Evolutionary conservation across 2,113 vertebrate genomes (phyloP).

Genomic region (Callopanchax toddi): DNA sequence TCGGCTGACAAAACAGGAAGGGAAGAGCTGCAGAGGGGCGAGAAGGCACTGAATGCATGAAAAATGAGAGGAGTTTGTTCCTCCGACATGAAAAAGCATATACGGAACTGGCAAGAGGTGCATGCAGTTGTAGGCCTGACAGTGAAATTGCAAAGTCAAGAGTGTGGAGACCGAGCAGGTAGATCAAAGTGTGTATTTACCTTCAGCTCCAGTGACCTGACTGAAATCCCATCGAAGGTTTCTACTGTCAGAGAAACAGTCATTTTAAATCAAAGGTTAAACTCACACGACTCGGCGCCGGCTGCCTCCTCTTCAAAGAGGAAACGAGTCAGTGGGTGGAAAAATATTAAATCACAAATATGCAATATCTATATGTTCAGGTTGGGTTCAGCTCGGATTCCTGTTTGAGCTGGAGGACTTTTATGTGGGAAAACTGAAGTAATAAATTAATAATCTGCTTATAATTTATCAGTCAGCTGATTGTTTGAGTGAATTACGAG

Average conservation of each 20-base stretch:
- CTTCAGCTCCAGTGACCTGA: slow-evolving; percentile 49
- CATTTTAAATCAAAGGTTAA: slow-evolving; percentile 55
- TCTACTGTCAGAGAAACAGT: slow-evolving; percentile 32
- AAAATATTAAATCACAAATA: not conserved
- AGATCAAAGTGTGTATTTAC: slow-evolving; percentile 70
- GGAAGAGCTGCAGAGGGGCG: not conserved
- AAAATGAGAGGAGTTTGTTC: slow-evolving; percentile 29
- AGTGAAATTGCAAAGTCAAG: slow-evolving; percentile 47
- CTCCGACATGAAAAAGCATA: slow-evolving; percentile 35
- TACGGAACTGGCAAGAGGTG: slow-evolving; percentile 4
- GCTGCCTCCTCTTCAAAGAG: not conserved
- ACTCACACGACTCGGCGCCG: slow-evolving; percentile 15
- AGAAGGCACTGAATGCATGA: slow-evolving; percentile 15
- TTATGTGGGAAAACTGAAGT: not conserved
- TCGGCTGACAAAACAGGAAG: too few relatives aligned
- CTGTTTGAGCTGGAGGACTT: not conserved
- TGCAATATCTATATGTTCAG: not conserved
- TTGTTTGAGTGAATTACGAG: too few relatives aligned
- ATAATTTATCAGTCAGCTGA: too few relatives aligned
- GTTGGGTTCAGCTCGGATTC: too few relatives aligned
- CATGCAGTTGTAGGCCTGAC: slow-evolving; percentile 36
- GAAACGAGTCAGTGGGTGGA: not conserved
- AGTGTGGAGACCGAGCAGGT: slow-evolving; percentile 37
- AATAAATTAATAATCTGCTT: too few relatives aligned
- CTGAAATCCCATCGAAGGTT: slow-evolving; percentile 36